Conservation (phyloP, 2,888 invertebrate species). For the Ellobium chinense region DNA sequence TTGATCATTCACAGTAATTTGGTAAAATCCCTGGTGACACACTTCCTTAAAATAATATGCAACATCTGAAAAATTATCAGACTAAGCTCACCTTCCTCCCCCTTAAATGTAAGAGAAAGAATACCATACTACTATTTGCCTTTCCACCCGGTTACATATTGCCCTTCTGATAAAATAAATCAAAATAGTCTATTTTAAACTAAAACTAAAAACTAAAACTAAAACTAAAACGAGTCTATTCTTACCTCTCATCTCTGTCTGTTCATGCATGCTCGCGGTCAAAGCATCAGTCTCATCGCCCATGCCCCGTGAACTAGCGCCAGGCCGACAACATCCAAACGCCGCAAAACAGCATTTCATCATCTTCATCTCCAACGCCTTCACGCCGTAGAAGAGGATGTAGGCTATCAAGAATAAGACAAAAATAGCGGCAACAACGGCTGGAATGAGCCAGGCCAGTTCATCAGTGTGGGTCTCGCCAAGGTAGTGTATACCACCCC, state of each 20-base stretch:
- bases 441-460: slow-evolving; percentile 35
- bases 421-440: slow-evolving; percentile 3
- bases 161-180: too few species aligned
- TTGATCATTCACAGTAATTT: too few species aligned
- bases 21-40: too few species aligned
- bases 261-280: background rate
- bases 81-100: too few species aligned
- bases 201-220: too few species aligned
- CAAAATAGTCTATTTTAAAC: too few species aligned
- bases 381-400: slow-evolving; percentile 23
- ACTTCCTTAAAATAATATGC: too few species aligned
- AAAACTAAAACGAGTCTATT: background rate
- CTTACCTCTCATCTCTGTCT: slow-evolving; percentile 20
- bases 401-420: background rate
- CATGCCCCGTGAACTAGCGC: background rate
- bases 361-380: slow-evolving; percentile 11
- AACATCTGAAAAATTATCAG: too few species aligned
- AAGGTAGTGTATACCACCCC: background rate
- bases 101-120: too few species aligned
- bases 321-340: slow-evolving; percentile 8
- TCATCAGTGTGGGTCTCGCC: background rate
- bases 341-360: background rate
- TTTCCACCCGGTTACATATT: too few species aligned
- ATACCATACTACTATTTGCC: too few species aligned
- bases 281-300: background rate